Evolutionary conservation across 64 coral and sea anemone species (phyloP).

Genomic region (Dendrophyllia cribrosa): DNA sequence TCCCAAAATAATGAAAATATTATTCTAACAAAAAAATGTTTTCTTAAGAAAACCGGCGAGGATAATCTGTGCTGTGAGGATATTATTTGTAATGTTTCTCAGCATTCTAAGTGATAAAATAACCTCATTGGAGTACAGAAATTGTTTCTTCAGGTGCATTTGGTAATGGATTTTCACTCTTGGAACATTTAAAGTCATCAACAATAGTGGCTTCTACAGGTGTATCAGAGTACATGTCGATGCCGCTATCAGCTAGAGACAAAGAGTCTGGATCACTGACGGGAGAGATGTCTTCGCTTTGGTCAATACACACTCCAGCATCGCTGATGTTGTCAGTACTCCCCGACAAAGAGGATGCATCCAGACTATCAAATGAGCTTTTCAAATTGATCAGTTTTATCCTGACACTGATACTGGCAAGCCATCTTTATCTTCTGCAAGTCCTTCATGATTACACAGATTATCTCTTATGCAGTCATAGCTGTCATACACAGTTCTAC

Average conservation of each 20-base stretch:
- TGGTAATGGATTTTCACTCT: neutral
- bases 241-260: conserved; percentile 39
- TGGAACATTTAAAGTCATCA: conserved; percentile 27
- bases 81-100: neutral
- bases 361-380: conserved; percentile 20
- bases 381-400: conserved; percentile 22
- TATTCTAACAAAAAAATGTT: too few species aligned
- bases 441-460: neutral
- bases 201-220: neutral
- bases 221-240: conserved; percentile 24
- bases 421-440: neutral
- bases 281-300: neutral
- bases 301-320: neutral
- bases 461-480: too few species aligned
- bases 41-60: too few species aligned
- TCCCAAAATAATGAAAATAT: too few species aligned
- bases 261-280: conserved; percentile 8
- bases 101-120: neutral
- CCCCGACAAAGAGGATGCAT: neutral
- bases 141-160: neutral
- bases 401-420: neutral
- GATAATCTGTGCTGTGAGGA: too few species aligned
- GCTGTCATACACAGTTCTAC: too few species aligned
- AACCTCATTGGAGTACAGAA: neutral
- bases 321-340: conserved; percentile 32